Evolutionary conservation across 2,888 invertebrate species (phyloP).

Genomic region (Pogonocherus hispidulus): DNA sequence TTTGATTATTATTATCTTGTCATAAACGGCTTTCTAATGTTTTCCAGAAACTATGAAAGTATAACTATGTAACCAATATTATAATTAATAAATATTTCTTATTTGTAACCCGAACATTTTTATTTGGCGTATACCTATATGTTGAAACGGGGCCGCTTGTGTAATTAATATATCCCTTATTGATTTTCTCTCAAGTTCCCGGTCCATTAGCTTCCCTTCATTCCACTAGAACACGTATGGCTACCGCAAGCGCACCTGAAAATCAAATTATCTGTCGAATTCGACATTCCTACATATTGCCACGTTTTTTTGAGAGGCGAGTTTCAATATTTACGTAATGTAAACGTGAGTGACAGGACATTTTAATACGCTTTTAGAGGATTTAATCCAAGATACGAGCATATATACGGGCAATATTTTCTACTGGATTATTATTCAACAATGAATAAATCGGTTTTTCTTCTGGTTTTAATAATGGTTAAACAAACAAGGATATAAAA

Average conservation of each 20-base stretch:
- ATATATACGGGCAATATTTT: background rate
- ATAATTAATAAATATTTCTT: too few species aligned
- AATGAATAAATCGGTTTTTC: too few species aligned
- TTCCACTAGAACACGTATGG: conserved; percentile 36
- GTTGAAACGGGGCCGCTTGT: conserved; percentile 15
- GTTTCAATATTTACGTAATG: conserved; percentile 5
- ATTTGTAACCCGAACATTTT: conserved; percentile 13
- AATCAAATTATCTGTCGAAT: conserved; percentile 35
- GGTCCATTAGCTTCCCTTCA: conserved; percentile 45
- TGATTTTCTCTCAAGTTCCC: conserved; percentile 50
- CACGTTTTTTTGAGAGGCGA: conserved; percentile 8
- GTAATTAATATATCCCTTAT: conserved; percentile 38
- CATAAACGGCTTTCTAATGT: too few species aligned
- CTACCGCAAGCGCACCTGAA: conserved; percentile 29
- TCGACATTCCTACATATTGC: conserved; percentile 12
- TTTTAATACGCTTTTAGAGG: background rate
- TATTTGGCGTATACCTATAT: conserved; percentile 26
- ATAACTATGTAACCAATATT: too few species aligned
- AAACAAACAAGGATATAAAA: too few species aligned
- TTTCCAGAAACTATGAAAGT: too few species aligned
- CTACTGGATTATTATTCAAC: background rate
- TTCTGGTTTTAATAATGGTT: too few species aligned
- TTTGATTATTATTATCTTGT: too few species aligned
- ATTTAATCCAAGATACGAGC: background rate
- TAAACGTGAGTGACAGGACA: background rate